These are phyloP conservation scores for Osmerus mordax DNA, from an alignment of 2,113 vertebrate genomes.

Conservation along the genomic window DNA sequence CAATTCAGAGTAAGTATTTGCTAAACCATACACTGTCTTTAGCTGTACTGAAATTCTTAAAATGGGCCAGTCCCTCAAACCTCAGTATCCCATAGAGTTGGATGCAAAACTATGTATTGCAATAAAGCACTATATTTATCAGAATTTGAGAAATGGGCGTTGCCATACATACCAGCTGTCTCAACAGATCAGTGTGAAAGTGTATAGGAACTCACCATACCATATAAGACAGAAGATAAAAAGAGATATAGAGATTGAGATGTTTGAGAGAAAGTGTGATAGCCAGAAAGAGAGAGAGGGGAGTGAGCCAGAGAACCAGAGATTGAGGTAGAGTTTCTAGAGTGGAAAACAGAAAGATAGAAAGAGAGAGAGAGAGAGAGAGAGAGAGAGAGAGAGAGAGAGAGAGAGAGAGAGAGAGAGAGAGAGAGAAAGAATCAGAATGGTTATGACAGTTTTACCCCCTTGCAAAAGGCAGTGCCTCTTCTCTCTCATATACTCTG, in stretches of 20 bases:
- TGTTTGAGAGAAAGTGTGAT: constrained; percentile 37
- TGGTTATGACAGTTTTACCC: too few relatives aligned
- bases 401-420: not conserved
- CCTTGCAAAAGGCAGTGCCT: too few relatives aligned
- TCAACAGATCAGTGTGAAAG: constrained; percentile 15
- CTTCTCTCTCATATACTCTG: too few relatives aligned
- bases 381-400: not conserved
- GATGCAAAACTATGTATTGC: constrained; percentile 2
- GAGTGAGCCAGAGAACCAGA: constrained; percentile 6
- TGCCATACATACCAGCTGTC: constrained; percentile 5
- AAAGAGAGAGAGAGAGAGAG: not conserved
- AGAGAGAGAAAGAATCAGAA: not conserved
- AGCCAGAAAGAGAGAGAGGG: constrained; percentile 2
- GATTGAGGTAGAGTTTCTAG: too few relatives aligned
- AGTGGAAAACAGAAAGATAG: not conserved
- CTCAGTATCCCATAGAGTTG: constrained; percentile 1
- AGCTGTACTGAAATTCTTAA: not conserved
- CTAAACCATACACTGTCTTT: not conserved
- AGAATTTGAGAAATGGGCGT: constrained; percentile 9
- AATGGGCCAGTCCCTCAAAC: not conserved
- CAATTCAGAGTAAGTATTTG: constrained; percentile 7
- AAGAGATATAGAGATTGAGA: not conserved
- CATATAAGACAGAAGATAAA: too few relatives aligned
- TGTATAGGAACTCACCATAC: too few relatives aligned
- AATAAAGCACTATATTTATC: too few relatives aligned